Conservation (phyloP, 37 sponge, comb jelly and placozoan genomes). For the Bolinopsis microptera region DNA sequence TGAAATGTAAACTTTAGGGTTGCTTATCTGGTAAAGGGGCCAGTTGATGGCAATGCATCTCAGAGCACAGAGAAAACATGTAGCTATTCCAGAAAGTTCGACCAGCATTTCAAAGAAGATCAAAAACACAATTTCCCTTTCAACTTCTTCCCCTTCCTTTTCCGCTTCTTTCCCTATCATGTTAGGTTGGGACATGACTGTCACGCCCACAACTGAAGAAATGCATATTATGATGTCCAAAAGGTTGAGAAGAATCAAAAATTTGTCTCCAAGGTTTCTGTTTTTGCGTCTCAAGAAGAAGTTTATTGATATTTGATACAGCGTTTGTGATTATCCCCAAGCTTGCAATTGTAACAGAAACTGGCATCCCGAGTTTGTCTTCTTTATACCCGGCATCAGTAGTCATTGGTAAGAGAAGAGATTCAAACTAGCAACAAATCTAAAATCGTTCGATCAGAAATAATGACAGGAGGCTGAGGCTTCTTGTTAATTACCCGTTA, state of each 20-base stretch:
- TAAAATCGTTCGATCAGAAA: too few species aligned
- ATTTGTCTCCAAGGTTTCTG: background rate
- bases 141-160: too few species aligned
- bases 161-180: too few species aligned
- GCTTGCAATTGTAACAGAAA: background rate
- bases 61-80: conserved; percentile 19
- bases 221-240: background rate
- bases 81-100: background rate
- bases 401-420: too few species aligned
- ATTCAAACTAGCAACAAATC: too few species aligned
- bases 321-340: conserved; percentile 1
- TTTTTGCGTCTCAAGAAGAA: background rate
- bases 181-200: background rate
- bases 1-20: background rate
- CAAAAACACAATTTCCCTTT: background rate
- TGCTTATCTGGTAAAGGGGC: background rate
- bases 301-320: background rate
- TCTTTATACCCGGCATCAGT: too few species aligned
- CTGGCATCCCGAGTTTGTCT: background rate
- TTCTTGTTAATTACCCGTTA: too few species aligned
- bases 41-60: background rate
- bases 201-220: background rate
- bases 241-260: background rate
- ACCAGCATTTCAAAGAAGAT: background rate
- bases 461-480: too few species aligned